Evolutionary conservation across 2,888 invertebrate species (phyloP).

Genomic region (Apodemia duryi): DNA sequence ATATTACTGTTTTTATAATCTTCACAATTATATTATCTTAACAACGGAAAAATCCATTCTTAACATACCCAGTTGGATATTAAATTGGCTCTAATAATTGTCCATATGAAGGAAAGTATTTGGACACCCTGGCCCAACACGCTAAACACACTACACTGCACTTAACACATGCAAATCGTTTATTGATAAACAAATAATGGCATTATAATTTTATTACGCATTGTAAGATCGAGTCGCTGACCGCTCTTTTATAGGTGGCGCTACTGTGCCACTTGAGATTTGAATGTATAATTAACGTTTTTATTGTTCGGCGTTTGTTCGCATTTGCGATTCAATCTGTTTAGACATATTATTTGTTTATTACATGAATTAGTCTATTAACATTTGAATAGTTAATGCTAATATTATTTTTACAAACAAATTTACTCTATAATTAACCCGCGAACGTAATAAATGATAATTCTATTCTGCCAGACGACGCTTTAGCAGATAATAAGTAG

Average conservation of each 20-base stretch:
- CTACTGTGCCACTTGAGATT: conserved; percentile 46
- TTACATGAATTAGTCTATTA: neutral
- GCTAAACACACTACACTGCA: conserved; percentile 48
- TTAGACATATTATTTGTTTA: conserved; percentile 21
- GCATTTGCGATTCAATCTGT: conserved; percentile 14
- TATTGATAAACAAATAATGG: conserved; percentile 73
- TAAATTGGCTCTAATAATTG: neutral
- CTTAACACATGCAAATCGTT: conserved; percentile 72
- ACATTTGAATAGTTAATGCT: neutral
- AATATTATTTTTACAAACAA: too few relatives aligned
- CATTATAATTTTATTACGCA: conserved; percentile 69
- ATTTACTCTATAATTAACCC: too few relatives aligned
- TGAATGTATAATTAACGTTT: conserved; percentile 59
- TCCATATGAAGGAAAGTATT: neutral
- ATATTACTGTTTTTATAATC: too few relatives aligned
- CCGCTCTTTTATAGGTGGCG: conserved; percentile 51
- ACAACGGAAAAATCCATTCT: too few relatives aligned
- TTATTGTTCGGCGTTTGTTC: conserved; percentile 40
- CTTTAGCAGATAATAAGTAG: too few relatives aligned
- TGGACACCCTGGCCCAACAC: conserved; percentile 28
- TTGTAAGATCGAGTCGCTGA: conserved; percentile 57
- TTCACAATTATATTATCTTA: too few relatives aligned
- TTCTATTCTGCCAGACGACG: too few relatives aligned
- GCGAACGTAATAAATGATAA: too few relatives aligned
- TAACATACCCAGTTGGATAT: too few relatives aligned